A percentile compares a stretch with the other conserved stretches of the same genome.
phyloP scores from a whole-genome alignment of 2,888 invertebrate species.

The Petrophora chlorosata region DNA sequence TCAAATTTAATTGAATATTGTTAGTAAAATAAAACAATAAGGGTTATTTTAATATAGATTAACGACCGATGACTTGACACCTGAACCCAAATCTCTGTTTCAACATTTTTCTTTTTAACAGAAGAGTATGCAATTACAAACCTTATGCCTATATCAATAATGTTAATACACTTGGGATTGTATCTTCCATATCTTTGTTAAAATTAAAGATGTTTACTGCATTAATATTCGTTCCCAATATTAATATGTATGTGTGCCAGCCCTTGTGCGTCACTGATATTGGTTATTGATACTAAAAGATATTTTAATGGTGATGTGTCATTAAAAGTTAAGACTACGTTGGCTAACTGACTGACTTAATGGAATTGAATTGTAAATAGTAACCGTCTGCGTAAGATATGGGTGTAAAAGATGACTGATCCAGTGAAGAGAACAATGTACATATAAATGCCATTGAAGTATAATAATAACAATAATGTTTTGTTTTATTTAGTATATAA shows the following conservation, averaged over 20 bases:
- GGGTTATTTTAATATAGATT: conserved; percentile 81
- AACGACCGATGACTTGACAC: conserved; percentile 80
- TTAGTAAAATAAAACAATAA: conserved; percentile 75
- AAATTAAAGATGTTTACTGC: conserved; percentile 8
- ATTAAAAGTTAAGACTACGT: too few relatives aligned
- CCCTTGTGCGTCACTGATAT: not conserved
- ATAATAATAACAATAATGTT: too few relatives aligned
- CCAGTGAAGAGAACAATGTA: too few relatives aligned
- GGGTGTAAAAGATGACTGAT: too few relatives aligned
- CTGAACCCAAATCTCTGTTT: conserved; percentile 52
- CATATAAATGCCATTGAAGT: too few relatives aligned
- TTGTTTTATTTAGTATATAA: too few relatives aligned
- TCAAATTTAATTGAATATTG: conserved; percentile 67
- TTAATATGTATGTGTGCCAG: not conserved
- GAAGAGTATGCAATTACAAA: conserved; percentile 9
- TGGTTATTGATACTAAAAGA: not conserved
- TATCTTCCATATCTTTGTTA: not conserved
- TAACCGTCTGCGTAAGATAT: too few relatives aligned
- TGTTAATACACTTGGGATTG: not conserved
- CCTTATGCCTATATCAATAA: conserved; percentile 3
- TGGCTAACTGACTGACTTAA: too few relatives aligned
- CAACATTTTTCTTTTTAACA: conserved; percentile 27
- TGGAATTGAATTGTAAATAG: too few relatives aligned
- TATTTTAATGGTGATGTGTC: too few relatives aligned
- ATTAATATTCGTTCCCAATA: conserved; percentile 6